Base-by-base conservation (phyloP, 2,888 invertebrate genomes). In the Noctuana brunneofusca region DNA sequence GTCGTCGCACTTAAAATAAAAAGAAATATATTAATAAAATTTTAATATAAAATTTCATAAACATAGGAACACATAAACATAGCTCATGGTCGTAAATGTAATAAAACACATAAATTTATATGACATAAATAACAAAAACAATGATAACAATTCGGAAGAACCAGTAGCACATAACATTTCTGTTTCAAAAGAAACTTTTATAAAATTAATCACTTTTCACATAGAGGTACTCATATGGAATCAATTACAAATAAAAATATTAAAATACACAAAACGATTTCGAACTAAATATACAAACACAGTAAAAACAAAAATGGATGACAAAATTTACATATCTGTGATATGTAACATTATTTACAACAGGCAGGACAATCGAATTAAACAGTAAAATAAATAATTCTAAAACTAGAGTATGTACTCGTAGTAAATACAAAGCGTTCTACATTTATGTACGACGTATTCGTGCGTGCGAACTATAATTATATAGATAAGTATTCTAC, bases 291-390 rank as follows among this genome's bases (percentile, higher is more conserved):
- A 68, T 70, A 70, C 65, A 70, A 30, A 66, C 63, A 63, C 24
- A 58, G n/a, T n/a, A n/a, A n/a, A n/a, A 52, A 52, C n/a, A 30
- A 11, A 27, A 49, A 22, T 52, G 63, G 22, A 62, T 63, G 60
- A 66, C 64, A 68, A 69, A 73, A 75, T 80, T 75, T 81, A 84
- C 79, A 83, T 69, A 71, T 75, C 71, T 74, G 62, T 81, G 83
- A 84, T 86, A 86, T 86, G 83, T 84, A 78, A 83, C 76, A 81
- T 75, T 84, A 84, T 85, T 72, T 83, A 86, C 85, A 87, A 70
- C 73, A 74, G 66, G 35, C 3, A 35, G n/a, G 35, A 14, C n/a
- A 69, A 68, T 4, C 65, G 55, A 66, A 71, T 68, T 74, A 71
- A 65, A 71, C n/a, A 72, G 68, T 71, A 74, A 75, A 69, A 78